Percentiles rank a stretch among this genome's conserved stretches.
Conservation (phyloP, 2,113 vertebrate species). For the Onychostruthus taczanowskii region DNA sequence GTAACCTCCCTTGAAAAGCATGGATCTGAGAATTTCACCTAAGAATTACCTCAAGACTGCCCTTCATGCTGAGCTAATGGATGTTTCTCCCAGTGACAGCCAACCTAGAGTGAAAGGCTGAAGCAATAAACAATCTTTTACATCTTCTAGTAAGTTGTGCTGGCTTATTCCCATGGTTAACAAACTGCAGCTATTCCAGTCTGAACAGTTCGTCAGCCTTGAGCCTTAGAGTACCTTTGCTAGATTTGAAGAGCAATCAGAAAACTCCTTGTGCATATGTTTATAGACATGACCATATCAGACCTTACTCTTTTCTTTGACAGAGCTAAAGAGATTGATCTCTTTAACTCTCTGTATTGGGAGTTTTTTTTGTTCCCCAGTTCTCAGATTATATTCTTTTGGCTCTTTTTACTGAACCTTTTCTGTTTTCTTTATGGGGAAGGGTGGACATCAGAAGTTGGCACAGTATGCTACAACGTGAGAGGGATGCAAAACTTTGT, state of each 20-base stretch:
- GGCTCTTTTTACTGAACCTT: neutral
- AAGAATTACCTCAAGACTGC: neutral
- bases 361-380: neutral
- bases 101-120: neutral
- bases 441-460: neutral
- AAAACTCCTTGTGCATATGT: neutral
- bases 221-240: neutral
- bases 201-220: neutral
- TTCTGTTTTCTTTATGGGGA: neutral
- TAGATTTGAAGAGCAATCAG: neutral
- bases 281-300: neutral
- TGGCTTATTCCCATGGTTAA: neutral
- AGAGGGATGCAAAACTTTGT: neutral
- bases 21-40: neutral
- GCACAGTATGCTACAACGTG: neutral
- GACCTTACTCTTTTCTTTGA: neutral
- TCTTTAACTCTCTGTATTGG: neutral
- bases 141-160: neutral
- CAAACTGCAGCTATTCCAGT: neutral
- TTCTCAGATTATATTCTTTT: neutral
- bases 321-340: neutral
- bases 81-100: neutral
- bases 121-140: neutral
- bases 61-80: neutral
- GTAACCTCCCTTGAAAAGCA: neutral